phyloP scores from a whole-genome alignment of 2,113 vertebrate genomes.

The Pteropus alecto region DNA sequence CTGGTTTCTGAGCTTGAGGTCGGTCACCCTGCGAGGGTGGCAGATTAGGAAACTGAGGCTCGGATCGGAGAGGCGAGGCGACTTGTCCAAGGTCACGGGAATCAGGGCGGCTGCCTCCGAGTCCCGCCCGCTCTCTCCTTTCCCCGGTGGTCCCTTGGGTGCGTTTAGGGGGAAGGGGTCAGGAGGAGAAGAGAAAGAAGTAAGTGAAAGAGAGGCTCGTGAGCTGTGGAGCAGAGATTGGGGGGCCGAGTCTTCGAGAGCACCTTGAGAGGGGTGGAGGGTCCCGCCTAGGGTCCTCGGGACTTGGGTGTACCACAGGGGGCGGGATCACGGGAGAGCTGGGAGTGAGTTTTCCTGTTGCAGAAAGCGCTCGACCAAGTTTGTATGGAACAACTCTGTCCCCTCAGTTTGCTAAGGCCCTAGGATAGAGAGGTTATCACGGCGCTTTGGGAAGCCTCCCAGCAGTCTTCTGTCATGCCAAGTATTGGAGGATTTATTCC shows the following conservation, averaged over 20 bases:
- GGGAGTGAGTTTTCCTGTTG: background rate
- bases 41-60: conserved; percentile 37
- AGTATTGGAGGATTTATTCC: background rate
- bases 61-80: background rate
- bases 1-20: background rate
- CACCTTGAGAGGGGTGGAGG: background rate
- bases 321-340: background rate
- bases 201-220: background rate
- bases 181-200: background rate
- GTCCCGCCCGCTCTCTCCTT: background rate
- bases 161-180: no score
- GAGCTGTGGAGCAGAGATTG: background rate
- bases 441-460: background rate
- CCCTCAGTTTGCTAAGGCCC: background rate
- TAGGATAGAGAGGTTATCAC: background rate
- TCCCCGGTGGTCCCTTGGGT: background rate
- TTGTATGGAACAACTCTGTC: conserved; percentile 31
- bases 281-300: background rate
- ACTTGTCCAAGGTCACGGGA: conserved; percentile 2
- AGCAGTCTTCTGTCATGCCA: background rate
- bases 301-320: background rate
- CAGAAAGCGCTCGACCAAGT: conserved; percentile 47
- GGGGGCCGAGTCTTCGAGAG: background rate
- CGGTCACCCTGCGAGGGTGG: background rate
- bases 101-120: background rate